Conservation (phyloP, 2,113 vertebrate genomes). For the Platichthys stellatus region DNA sequence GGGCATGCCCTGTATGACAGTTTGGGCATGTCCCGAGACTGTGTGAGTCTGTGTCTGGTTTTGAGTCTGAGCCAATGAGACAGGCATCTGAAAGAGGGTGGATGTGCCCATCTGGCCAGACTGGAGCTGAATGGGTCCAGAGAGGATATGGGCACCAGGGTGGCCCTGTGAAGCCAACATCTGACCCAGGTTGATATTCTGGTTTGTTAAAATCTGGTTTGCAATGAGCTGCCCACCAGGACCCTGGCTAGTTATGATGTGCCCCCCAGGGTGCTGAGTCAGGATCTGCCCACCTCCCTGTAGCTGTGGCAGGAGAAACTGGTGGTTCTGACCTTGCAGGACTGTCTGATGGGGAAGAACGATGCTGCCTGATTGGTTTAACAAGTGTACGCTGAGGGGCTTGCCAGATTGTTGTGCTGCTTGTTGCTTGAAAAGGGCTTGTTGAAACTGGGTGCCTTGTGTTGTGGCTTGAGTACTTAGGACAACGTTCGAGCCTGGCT, state of each 20-base stretch:
- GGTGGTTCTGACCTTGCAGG: slow-evolving; percentile 90
- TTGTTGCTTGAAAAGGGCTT: slow-evolving; percentile 86
- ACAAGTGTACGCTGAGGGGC: slow-evolving; percentile 91
- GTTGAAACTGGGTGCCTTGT: slow-evolving; percentile 84
- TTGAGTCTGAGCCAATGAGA: slow-evolving; percentile 84
- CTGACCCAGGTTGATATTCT: slow-evolving; percentile 92
- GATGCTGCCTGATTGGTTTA: slow-evolving; percentile 94
- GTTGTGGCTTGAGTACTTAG: slow-evolving; percentile 85
- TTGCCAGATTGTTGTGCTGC: slow-evolving; percentile 86
- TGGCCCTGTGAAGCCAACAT: slow-evolving; percentile 89
- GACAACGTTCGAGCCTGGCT: slow-evolving; percentile 89
- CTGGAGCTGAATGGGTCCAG: slow-evolving; percentile 89
- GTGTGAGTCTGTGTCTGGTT: slow-evolving; percentile 85
- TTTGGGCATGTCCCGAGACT: slow-evolving; percentile 80
- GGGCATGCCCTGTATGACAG: slow-evolving; percentile 92
- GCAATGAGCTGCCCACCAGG: slow-evolving; percentile 89
- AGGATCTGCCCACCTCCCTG: slow-evolving; percentile 90
- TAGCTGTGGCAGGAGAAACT: slow-evolving; percentile 90
- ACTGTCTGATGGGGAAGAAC: slow-evolving; percentile 94
- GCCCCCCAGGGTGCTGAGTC: slow-evolving; percentile 84
- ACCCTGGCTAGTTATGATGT: slow-evolving; percentile 90
- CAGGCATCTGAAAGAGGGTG: slow-evolving; percentile 94
- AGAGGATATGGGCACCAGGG: slow-evolving; percentile 91
- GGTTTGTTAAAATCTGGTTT: slow-evolving; percentile 94
- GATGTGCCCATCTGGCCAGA: slow-evolving; percentile 90